A percentile compares a stretch with the other conserved stretches of the same genome.
Conservation (phyloP, 2,888 invertebrate genomes). For the Diaperis boleti region DNA sequence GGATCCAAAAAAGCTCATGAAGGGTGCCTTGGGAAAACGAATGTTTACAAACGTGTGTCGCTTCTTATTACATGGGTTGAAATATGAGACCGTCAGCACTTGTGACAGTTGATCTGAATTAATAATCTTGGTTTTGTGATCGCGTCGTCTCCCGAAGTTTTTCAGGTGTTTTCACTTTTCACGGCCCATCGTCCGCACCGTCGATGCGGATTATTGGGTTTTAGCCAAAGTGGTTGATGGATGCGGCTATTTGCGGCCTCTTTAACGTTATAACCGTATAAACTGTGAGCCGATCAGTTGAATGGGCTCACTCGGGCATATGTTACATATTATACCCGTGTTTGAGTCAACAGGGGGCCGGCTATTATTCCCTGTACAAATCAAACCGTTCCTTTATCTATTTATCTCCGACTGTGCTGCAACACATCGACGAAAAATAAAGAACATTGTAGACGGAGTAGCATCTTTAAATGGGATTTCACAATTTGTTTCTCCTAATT, state of each 20-base stretch:
- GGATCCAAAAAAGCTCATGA: too few relatives aligned
- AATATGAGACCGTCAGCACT: too few relatives aligned
- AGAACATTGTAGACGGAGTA: slow-evolving; percentile 13
- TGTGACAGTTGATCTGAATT: too few relatives aligned
- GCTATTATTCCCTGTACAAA: slow-evolving; percentile 52
- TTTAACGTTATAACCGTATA: slow-evolving; percentile 43
- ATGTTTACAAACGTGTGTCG: too few relatives aligned
- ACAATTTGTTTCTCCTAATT: slow-evolving; percentile 31
- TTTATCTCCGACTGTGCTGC: slow-evolving; percentile 14
- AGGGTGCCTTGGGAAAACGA: too few relatives aligned
- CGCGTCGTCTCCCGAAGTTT: neutral
- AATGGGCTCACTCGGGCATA: slow-evolving; percentile 50
- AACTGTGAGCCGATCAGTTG: slow-evolving; percentile 45
- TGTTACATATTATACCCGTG: slow-evolving; percentile 52
- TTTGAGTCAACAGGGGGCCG: slow-evolving; percentile 49
- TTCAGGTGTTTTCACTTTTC: slow-evolving; percentile 19
- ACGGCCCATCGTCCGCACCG: slow-evolving; percentile 9
- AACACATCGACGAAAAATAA: slow-evolving; percentile 13
- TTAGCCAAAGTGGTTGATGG: slow-evolving; percentile 44
- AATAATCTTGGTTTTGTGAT: neutral
- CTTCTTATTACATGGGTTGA: too few relatives aligned
- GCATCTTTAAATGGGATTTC: slow-evolving; percentile 4
- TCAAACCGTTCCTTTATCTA: slow-evolving; percentile 47
- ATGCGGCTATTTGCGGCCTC: slow-evolving; percentile 48
- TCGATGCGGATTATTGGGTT: slow-evolving; percentile 27